A percentile compares a stretch with the other conserved stretches of the same genome.
phyloP scores from a whole-genome alignment of 2,797 vertebrate genomes.

The Scleropages formosus region DNA sequence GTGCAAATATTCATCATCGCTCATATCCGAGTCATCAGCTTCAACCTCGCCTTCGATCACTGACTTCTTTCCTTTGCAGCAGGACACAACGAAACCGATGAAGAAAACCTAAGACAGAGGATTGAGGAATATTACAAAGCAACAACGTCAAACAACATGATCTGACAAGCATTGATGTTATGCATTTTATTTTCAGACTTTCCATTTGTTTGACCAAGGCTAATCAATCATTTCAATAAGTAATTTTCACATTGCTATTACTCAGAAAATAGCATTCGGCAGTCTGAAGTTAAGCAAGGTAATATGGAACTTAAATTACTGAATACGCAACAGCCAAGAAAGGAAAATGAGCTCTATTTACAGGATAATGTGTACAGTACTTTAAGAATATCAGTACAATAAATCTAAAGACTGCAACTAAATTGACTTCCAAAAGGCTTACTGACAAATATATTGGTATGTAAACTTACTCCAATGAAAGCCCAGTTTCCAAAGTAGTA shows the following conservation, averaged over 20 bases:
- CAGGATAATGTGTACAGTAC: too few species aligned
- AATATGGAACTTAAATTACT: neutral
- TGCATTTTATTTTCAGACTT: neutral
- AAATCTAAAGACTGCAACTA: too few species aligned
- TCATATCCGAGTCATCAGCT: constrained; percentile 91
- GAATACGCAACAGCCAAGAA: neutral
- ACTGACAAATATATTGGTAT: neutral
- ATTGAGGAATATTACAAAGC: constrained; percentile 20
- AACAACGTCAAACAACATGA: neutral
- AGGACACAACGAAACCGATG: constrained; percentile 87
- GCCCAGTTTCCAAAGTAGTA: constrained; percentile 99
- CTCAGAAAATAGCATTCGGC: neutral
- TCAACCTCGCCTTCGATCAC: constrained; percentile 94
- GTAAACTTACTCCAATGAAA: constrained; percentile 86
- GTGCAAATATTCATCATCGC: constrained; percentile 85
- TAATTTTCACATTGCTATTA: neutral
- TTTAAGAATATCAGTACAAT: neutral
- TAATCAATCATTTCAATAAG: neutral
- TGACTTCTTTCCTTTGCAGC: constrained; percentile 95
- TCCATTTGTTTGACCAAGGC: neutral
- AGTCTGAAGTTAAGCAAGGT: neutral
- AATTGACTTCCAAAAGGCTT: too few species aligned
- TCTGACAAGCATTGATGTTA: neutral
- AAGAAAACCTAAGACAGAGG: constrained; percentile 78
- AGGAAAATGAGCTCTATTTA: neutral